These are phyloP conservation scores for Bos javanicus DNA, from an alignment of 2,113 vertebrate genomes.

Conservation along the genomic window DNA sequence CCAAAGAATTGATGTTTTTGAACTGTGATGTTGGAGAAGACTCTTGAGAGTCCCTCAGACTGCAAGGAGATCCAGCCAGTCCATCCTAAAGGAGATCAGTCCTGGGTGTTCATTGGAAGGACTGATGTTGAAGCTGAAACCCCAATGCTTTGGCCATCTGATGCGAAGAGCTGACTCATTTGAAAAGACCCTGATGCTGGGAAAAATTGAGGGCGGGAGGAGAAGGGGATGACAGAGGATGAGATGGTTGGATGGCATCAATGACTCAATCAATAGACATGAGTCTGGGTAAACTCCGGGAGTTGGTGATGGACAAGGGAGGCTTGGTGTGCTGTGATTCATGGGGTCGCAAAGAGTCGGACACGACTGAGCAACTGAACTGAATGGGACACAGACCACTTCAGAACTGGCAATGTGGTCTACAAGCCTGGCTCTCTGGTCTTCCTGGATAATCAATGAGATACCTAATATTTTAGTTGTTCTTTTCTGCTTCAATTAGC, in stretches of 20 bases:
- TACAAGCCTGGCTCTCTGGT: neutral
- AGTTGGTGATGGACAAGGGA: neutral
- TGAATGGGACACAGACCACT: neutral
- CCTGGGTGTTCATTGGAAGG: neutral
- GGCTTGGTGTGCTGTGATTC: neutral
- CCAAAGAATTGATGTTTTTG: neutral
- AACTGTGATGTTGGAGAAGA: neutral
- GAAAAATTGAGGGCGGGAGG: neutral
- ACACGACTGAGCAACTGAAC: neutral
- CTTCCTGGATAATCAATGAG: neutral
- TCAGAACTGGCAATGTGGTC: neutral
- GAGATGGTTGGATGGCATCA: neutral
- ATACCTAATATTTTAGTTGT: neutral
- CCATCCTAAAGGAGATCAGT: neutral
- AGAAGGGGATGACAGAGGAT: neutral
- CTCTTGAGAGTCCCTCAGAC: neutral
- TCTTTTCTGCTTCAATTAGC: neutral
- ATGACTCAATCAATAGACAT: rapidly evolving
- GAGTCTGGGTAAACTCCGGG: neutral
- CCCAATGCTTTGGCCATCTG: neutral
- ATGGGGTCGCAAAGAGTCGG: rapidly evolving
- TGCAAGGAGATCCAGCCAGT: neutral
- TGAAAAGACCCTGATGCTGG: neutral
- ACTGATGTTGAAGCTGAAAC: neutral
- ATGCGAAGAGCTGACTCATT: neutral